Evolutionary conservation across 2,797 vertebrate genomes (phyloP), one percentile per base, ranked within the genome.

Genomic region (Eremophila alpestris): DNA sequence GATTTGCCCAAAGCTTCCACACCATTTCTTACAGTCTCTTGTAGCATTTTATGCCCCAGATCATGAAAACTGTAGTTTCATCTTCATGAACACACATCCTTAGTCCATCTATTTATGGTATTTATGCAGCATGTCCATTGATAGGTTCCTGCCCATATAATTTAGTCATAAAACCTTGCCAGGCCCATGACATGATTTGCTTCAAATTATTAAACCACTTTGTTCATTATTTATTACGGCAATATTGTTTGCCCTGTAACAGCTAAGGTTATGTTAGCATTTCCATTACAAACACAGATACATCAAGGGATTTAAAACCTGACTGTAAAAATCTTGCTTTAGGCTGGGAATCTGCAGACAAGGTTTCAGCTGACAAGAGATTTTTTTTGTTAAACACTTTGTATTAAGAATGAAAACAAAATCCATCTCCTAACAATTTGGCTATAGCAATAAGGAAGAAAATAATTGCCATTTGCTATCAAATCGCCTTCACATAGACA

Each of bases 161-260:
- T 94, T 95, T 83, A 83, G 81, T 73, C 87, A 90, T 95, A 96
- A 95, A 96, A 94, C 51, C 70, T 90, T 89, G 73, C 45, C 14
- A 87, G 70, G 69, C 60, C 63, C 48, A 60, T 51, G 83, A 92
- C 86, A 84, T 76, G 54, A 94, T 95, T 95, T 93, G 59, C 64
- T 87, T 94, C 75, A 83, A 95, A 93, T 83, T 91, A 86, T 96
- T 89, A 95, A 93, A 58, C 87, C 69, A 90, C 83, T 94, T 95
- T 95, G 46, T 83, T 91, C 90, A 64, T 94, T 97, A 94, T 86
- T 96, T 97, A 94, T 96, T 93, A 95, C 82, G 13, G 26, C 59
- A 95, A 69, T 83, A 85, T 88, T 94, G 51, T 82, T 95, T 95
- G 90, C 87, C 70, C 81, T 96, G 43, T 52, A 92, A 85, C 13